These are phyloP conservation scores for Stenoptilia bipunctidactyla DNA, from an alignment of 2,888 invertebrate species.

Conservation along the genomic window DNA sequence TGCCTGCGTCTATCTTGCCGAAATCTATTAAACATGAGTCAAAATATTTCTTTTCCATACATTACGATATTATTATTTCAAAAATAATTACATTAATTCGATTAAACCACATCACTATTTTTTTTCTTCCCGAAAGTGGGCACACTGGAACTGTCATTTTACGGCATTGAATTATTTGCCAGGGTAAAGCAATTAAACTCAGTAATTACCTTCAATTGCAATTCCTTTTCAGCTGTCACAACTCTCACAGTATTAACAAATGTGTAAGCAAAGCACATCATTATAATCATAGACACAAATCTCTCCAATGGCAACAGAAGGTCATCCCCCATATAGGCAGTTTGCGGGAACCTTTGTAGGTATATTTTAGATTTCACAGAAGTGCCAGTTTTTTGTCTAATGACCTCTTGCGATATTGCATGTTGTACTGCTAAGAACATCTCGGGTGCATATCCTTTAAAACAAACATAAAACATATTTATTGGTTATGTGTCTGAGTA, in stretches of 20 bases:
- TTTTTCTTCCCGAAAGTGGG: too few relatives aligned
- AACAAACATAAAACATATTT: too few relatives aligned
- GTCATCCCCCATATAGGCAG: constrained; percentile 77
- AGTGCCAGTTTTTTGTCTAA: constrained; percentile 45
- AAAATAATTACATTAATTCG: too few relatives aligned
- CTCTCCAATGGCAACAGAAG: constrained; percentile 76
- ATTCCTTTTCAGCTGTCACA: constrained; percentile 82
- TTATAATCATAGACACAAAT: constrained; percentile 82
- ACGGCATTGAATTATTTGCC: too few relatives aligned
- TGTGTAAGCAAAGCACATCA: constrained; percentile 86
- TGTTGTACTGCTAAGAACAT: constrained; percentile 58
- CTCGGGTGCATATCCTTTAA: constrained; percentile 55
- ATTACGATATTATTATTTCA: too few relatives aligned
- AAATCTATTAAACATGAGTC: too few relatives aligned
- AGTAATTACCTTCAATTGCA: constrained; percentile 79
- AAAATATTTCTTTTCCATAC: too few relatives aligned
- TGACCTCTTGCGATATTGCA: constrained; percentile 51
- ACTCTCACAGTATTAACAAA: constrained; percentile 84
- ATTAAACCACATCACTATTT: too few relatives aligned
- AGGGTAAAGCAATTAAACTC: too few relatives aligned
- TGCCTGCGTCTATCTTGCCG: too few relatives aligned
- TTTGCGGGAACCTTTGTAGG: constrained; percentile 80
- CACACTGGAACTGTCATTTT: too few relatives aligned
- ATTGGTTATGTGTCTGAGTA: too few relatives aligned
- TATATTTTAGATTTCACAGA: constrained; percentile 46